Base-by-base conservation (phyloP, 2,113 vertebrate genomes). In the Taurulus bubalis region DNA sequence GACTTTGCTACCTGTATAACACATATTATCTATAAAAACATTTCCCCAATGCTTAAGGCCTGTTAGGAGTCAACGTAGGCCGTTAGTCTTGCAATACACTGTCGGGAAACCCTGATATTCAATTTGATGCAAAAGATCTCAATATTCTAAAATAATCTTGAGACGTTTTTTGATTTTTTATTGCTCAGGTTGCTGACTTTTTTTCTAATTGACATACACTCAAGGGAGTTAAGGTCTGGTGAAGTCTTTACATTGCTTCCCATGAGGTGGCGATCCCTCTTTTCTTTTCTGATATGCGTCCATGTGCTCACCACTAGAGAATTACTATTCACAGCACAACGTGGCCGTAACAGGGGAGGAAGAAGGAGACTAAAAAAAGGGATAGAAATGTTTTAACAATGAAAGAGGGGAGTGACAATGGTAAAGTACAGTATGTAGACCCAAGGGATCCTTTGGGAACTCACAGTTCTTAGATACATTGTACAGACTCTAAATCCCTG, bases 391-490 rank as follows among this genome's bases (percentile, higher is more conserved):
- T 82, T 72, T 65, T 62, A 73, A 24, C 55, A 76, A 56, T 76
- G 68, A 55, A 82, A 65, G 60, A 34, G 20, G 49, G 79, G 73
- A 74, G 22, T 8, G 22, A 80, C 40, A 87, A 58, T 55, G 36
- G 77, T 68, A 65, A 8, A 67, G 80, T 32, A 67, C 65, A 72
- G 69, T 45, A 30, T 80, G 56, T 28, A 73, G 63, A 78, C 59
- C 72, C 73, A 0, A 42, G 67, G 69, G 80, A 86, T 30, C 51
- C 42, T 67, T 79, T 71, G 36, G 69, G 79, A 85, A 71, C 62
- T 69, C 30, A 30, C 63, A 65, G 40, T 81, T 80, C 80, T 84
- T 34, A 62, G 67, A 80, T 71, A 59, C 38, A 72, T 66, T 63
- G 62, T 75, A 69, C 51, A 75, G 58, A 67, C 59, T 62, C 8